Evolutionary conservation across 2,113 vertebrate genomes (phyloP).

Genomic region (Petaurus breviceps): DNA sequence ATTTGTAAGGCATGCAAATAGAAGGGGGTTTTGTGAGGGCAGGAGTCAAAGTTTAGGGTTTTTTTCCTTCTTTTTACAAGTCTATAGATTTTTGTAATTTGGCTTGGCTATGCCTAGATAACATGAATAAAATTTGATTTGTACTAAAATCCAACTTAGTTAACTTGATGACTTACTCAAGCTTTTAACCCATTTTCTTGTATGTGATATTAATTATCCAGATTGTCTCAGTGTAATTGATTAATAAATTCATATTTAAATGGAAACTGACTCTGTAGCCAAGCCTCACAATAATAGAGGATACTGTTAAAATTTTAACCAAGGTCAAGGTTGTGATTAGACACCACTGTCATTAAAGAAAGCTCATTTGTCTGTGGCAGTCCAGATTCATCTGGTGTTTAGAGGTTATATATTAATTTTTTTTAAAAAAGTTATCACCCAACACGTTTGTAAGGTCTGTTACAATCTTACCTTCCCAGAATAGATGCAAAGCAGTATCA

Average conservation of each 20-base stretch:
- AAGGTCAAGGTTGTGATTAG: slow-evolving; percentile 14
- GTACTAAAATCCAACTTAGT: background rate
- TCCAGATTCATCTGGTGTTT: slow-evolving; percentile 17
- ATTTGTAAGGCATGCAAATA: background rate
- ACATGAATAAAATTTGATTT: slow-evolving; percentile 44
- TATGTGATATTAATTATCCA: slow-evolving; percentile 27
- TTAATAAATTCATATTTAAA: slow-evolving; percentile 25
- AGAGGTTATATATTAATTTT: slow-evolving; percentile 5
- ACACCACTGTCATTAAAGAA: slow-evolving; percentile 25
- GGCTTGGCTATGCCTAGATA: background rate
- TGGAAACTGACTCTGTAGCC: slow-evolving; percentile 1
- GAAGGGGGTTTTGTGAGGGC: background rate
- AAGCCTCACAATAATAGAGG: slow-evolving; percentile 4
- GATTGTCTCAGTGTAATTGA: background rate
- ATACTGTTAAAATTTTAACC: background rate
- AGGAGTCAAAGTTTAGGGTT: background rate
- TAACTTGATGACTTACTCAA: slow-evolving; percentile 11
- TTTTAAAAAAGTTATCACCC: background rate
- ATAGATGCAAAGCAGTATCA: background rate
- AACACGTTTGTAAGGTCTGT: slow-evolving; percentile 29
- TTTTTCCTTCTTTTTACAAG: background rate
- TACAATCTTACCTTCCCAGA: background rate
- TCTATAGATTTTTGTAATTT: background rate
- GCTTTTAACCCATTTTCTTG: background rate
- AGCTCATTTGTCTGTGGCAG: slow-evolving; percentile 22